These are phyloP conservation scores for Mnemiopsis leidyi DNA, from an alignment of 37 sponge, comb jelly and placozoan species.

Conservation along the genomic window DNA sequence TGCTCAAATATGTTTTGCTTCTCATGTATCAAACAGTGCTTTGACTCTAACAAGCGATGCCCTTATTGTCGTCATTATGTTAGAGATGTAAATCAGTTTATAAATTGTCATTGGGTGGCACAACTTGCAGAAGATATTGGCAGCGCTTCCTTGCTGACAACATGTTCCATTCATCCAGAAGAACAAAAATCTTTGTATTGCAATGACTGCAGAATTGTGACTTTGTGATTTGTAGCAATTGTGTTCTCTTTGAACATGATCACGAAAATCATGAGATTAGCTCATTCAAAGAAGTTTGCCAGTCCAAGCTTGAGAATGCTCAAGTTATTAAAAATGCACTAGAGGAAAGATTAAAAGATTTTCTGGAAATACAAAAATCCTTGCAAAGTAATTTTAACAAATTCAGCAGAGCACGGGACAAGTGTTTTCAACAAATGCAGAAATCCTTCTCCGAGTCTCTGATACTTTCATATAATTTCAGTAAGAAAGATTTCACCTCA, in stretches of 20 bases:
- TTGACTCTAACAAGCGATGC: not conserved
- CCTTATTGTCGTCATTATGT: not conserved
- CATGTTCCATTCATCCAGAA: not conserved
- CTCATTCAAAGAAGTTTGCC: not conserved
- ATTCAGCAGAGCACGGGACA: not conserved
- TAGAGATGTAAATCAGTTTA: not conserved
- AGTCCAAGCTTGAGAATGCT: not conserved
- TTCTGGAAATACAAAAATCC: not conserved
- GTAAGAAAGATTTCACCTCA: not conserved
- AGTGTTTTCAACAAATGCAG: not conserved
- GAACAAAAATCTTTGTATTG: not conserved
- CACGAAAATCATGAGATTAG: not conserved
- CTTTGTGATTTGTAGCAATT: not conserved
- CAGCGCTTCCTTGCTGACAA: not conserved
- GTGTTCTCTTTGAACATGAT: not conserved
- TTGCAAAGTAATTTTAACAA: not conserved
- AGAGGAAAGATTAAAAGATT: not conserved
- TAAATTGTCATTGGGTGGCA: not conserved
- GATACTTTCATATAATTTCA: not conserved
- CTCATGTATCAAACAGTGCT: not conserved
- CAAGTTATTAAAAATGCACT: not conserved
- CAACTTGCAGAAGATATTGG: not conserved
- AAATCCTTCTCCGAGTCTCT: not conserved
- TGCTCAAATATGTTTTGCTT: not conserved
- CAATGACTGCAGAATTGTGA: not conserved